Evolutionary conservation across 2,797 vertebrate genomes (phyloP).

Genomic region (Alcedo atthis): DNA sequence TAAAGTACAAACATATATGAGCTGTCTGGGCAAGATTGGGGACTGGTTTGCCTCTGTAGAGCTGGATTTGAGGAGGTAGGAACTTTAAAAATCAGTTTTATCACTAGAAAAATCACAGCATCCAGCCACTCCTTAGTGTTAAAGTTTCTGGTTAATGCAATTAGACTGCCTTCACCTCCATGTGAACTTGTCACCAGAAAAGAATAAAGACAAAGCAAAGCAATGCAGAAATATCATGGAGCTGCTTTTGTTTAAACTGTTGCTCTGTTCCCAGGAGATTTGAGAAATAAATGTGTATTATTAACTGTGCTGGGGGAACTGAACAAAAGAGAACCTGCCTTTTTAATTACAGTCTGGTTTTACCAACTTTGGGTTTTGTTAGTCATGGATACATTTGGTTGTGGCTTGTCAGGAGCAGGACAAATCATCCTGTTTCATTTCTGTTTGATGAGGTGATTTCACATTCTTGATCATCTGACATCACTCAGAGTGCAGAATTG

Average conservation of each 20-base stretch:
- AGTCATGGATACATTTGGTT: neutral
- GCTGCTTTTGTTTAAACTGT: neutral
- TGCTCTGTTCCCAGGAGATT: neutral
- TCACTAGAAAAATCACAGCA: neutral
- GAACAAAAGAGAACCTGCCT: neutral
- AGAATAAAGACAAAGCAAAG: conserved; percentile 21
- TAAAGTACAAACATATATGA: neutral
- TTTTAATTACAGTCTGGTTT: neutral
- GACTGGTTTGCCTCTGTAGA: neutral
- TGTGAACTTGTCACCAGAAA: conserved; percentile 5
- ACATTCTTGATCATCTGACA: neutral
- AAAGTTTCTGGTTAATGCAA: neutral
- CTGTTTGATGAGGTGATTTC: neutral
- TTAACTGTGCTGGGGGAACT: neutral
- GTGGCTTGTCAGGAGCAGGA: neutral
- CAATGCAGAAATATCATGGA: neutral
- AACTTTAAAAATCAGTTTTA: neutral
- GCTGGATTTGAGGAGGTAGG: neutral
- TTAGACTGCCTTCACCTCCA: neutral
- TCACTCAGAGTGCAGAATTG: neutral
- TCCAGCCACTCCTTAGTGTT: neutral
- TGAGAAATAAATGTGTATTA: neutral
- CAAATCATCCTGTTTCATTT: neutral
- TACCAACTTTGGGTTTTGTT: neutral
- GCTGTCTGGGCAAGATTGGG: neutral